Conservation (phyloP, 2,113 vertebrate species). For the Oreamnos americanus region DNA sequence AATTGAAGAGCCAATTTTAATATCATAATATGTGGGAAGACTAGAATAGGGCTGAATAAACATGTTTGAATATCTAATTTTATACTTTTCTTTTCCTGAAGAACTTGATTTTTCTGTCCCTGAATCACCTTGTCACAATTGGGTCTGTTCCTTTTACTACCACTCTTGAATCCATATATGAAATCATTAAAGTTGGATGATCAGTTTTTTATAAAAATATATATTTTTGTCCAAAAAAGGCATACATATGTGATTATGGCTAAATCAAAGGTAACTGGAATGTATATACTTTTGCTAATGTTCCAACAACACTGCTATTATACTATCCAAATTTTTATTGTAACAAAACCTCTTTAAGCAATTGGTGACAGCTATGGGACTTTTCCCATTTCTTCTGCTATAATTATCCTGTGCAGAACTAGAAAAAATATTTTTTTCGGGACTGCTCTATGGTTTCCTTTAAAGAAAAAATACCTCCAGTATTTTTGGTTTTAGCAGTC, state of each 20-base stretch:
- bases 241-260: conserved; percentile 86
- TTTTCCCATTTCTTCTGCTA: conserved; percentile 65
- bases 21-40: conserved; percentile 73
- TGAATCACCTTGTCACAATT: conserved; percentile 80
- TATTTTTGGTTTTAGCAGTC: conserved; percentile 70
- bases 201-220: conserved; percentile 89
- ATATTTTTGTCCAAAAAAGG: conserved; percentile 88
- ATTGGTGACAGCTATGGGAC: conserved; percentile 63
- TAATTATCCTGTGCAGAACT: conserved; percentile 46
- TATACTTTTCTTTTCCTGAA: conserved; percentile 83
- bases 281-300: conserved; percentile 87
- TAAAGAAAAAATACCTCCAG: conserved; percentile 64
- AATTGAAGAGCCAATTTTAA: conserved; percentile 76
- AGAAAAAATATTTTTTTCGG: conserved; percentile 60
- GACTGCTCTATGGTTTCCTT: conserved; percentile 81
- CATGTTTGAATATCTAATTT: conserved; percentile 84
- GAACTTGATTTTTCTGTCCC: conserved; percentile 83
- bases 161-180: conserved; percentile 80
- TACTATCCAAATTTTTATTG: conserved; percentile 81
- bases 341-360: conserved; percentile 72
- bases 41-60: conserved; percentile 77
- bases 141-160: conserved; percentile 84
- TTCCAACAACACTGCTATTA: conserved; percentile 80
- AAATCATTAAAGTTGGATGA: conserved; percentile 83
- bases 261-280: conserved; percentile 86